Evolutionary conservation across 1,140 invertebrate genomes (phyloP), one percentile per base, ranked within the genome.

Genomic region (Grapholita molesta): DNA sequence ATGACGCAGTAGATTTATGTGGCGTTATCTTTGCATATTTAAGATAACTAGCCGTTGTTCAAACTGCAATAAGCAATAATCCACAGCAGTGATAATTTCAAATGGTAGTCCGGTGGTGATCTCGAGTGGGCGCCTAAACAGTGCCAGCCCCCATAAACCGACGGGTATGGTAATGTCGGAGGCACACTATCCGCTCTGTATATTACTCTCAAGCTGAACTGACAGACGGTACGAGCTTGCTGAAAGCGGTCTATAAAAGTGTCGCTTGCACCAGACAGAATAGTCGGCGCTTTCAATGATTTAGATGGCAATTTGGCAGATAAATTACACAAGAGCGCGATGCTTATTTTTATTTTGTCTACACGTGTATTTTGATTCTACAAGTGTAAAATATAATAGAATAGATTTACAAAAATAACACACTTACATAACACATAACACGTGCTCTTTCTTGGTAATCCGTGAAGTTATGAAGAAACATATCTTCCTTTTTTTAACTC

Each of bases 121-220:
- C 52, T 74, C 38, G 87, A 85, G 89, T 89, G 87, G 87, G 86
- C 82, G 87, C 89, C 82, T 89, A 87, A 89, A 89, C 85, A 88
- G 79, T 83, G 81, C 79, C 79, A 83, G 82, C 73, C 77, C 84
- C 83, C 85, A 84, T 88, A 90, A 89, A 90, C 71, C 77, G 84
- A 81, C 85, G 74, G 76, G 84, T 88, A 91, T 89, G 89, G 79
- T 89, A 88, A 91, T 89, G 79, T 79, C 68, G 70, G 75, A 74
- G 80, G 68, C 73, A 75, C 74, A 74, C 69, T 78, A 79, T 77
- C 72, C 73, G 75, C 72, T 79, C 77, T 74, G 67, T 84, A 77
- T 79, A 79, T 85, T 83, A 82, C 80, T 75, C 77, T 70, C 70
- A 70, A 67, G 67, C 64, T 72, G 64, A 68, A 75, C 76, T 86